Evolutionary conservation across 1,140 invertebrate species (phyloP).

Genomic region (Medauroidea extradentata): DNA sequence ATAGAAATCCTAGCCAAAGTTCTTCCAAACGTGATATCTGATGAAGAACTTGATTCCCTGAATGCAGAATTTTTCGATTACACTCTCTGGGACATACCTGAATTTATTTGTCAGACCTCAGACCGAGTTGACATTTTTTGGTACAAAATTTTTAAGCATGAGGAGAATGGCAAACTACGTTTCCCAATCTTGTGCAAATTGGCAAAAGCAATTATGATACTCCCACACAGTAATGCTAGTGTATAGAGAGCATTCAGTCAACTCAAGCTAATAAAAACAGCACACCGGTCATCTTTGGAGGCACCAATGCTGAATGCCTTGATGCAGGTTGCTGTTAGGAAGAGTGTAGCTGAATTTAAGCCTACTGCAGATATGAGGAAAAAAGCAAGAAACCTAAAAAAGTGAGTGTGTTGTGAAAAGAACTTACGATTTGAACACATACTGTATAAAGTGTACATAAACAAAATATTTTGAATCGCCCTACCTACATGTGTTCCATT

Average conservation of each 20-base stretch:
- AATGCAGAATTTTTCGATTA: neutral
- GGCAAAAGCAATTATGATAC: neutral
- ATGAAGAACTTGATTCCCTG: neutral
- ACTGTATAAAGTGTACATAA: too few relatives aligned
- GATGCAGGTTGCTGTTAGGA: neutral
- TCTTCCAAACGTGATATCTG: neutral
- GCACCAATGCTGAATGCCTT: slow-evolving; percentile 1
- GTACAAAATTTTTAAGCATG: neutral
- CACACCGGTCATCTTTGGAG: neutral
- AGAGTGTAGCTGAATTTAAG: neutral
- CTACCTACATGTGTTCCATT: too few relatives aligned
- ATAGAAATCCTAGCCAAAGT: neutral
- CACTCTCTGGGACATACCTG: neutral
- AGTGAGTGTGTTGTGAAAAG: too few relatives aligned
- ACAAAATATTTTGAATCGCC: too few relatives aligned
- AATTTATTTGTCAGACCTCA: neutral
- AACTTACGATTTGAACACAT: too few relatives aligned
- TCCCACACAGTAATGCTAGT: neutral
- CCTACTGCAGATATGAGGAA: neutral
- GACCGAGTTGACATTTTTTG: neutral
- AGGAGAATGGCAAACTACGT: slow-evolving; percentile 1
- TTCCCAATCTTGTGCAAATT: neutral
- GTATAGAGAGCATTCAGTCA: neutral
- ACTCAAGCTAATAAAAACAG: neutral
- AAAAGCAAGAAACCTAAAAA: neutral